Base-by-base conservation (phyloP, 2,797 vertebrate genomes). In the Poecile montanus region DNA sequence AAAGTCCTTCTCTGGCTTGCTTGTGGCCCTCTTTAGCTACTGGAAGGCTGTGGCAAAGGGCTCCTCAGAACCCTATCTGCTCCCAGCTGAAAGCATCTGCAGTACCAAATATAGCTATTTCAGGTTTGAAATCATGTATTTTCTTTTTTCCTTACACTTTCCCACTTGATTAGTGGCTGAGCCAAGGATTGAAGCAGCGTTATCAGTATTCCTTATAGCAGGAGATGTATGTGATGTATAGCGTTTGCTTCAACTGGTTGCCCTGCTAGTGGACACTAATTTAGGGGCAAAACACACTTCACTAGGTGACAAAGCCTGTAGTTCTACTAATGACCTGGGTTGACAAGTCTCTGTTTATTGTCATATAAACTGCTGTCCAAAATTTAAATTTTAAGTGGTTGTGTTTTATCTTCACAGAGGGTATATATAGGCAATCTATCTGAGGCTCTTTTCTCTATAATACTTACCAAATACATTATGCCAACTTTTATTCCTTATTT, bases 401-500 rank as follows among this genome's bases (percentile, higher is more conserved):
- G 23, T 58, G 34, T 27, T 89, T 79, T 84, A 32, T 89, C 75
- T 82, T 68, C 19, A 2, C 66, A 50, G 27, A 76, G 8, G 21
- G 12, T 72, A 58, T 57, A 58, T 58, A 51, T 2, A 61, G 26
- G 29, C 48, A 74, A 23, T 45, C n/a, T 73, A 18, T 53, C 32
- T 42, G 50, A 58, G 36, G 45, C 13, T 54, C 21, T 83, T 79
- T 73, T 65, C 30, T 68, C 70, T 61, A 8, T 45, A 83, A 40
- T 44, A 65, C 45, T 36, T 51, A 63, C 30, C 29, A 62, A 93
- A 84, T 76, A 45, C 1, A 2, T 62, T 63, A 74, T 61, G 38
- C 45, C 61, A 74, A 26, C 32, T 65, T 61, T 61, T 77, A 58
- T 62, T 93, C 45, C 47, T 36, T 66, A 87, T 94, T 97, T 96